A percentile compares a stretch with the other conserved stretches of the same genome.
These are phyloP conservation scores for Crenichthys baileyi DNA, from an alignment of 2,797 vertebrate species.

Conservation along the genomic window DNA sequence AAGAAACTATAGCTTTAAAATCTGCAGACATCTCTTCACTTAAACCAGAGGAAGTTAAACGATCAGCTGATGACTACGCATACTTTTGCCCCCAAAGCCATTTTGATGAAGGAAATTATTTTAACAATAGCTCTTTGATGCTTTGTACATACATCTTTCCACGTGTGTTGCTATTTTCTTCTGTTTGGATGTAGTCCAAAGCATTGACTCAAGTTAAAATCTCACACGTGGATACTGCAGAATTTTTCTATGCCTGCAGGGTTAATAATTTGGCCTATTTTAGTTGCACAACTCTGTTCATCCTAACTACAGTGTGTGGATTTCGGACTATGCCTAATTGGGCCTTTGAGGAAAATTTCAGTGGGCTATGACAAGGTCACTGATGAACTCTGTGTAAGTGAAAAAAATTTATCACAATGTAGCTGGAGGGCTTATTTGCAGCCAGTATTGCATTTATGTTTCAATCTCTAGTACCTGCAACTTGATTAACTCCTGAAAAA, in stretches of 20 bases:
- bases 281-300: constrained; percentile 47
- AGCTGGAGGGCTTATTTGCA: background rate
- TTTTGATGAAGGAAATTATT: constrained; percentile 46
- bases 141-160: background rate
- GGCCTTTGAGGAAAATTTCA: constrained; percentile 44
- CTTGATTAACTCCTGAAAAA: background rate
- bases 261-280: constrained; percentile 30
- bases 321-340: constrained; percentile 48
- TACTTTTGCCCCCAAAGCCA: constrained; percentile 34
- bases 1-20: constrained; percentile 25
- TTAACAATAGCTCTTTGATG: constrained; percentile 12
- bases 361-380: constrained; percentile 11
- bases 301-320: constrained; percentile 25
- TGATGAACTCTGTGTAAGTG: constrained; percentile 10
- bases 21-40: constrained; percentile 14
- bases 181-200: constrained; percentile 18
- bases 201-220: constrained; percentile 12
- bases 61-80: constrained; percentile 25
- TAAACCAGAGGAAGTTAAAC: constrained; percentile 26
- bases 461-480: background rate
- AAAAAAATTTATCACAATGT: background rate
- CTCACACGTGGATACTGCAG: background rate
- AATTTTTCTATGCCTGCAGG: constrained; percentile 28
- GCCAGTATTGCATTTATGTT: background rate
- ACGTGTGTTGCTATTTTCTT: constrained; percentile 8